These are phyloP conservation scores for Chionomys nivalis DNA, from an alignment of 2,113 vertebrate genomes.

Conservation along the genomic window DNA sequence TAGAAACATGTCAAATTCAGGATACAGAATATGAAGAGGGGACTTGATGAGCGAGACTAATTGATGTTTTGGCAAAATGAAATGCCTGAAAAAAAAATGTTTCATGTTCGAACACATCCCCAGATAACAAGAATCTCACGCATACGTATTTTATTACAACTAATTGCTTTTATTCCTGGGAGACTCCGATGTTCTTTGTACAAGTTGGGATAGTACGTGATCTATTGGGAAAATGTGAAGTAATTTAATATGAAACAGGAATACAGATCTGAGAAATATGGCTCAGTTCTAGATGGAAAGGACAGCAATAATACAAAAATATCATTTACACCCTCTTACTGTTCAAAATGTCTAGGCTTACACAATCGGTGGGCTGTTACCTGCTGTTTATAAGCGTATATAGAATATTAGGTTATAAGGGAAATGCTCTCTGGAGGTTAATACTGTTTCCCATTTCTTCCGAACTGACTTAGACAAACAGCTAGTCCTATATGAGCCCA, in stretches of 20 bases:
- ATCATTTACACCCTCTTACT: background rate
- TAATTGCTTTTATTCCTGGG: conserved; percentile 3
- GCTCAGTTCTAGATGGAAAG: background rate
- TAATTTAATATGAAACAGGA: conserved; percentile 46
- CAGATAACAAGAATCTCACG: conserved; percentile 31
- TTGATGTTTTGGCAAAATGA: conserved; percentile 68
- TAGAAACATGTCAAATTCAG: conserved; percentile 66
- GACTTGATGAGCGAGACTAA: conserved; percentile 63
- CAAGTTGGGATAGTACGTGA: conserved; percentile 1
- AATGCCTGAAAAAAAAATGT: conserved; percentile 28
- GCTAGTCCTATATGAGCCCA: background rate
- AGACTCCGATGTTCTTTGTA: background rate
- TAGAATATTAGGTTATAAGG: background rate
- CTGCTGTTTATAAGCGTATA: background rate
- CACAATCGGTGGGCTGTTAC: background rate
- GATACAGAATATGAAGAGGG: conserved; percentile 49
- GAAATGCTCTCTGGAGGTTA: background rate
- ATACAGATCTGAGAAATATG: background rate
- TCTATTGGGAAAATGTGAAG: background rate
- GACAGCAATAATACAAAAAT: background rate
- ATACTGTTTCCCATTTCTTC: background rate
- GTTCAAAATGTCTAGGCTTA: background rate
- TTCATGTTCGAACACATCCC: background rate
- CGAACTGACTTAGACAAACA: background rate
- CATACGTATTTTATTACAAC: conserved; percentile 10